A percentile compares a stretch with the other conserved stretches of the same genome.
These are phyloP conservation scores for Aleiodes testaceus DNA, from an alignment of 2,888 invertebrate species.

Conservation along the genomic window DNA sequence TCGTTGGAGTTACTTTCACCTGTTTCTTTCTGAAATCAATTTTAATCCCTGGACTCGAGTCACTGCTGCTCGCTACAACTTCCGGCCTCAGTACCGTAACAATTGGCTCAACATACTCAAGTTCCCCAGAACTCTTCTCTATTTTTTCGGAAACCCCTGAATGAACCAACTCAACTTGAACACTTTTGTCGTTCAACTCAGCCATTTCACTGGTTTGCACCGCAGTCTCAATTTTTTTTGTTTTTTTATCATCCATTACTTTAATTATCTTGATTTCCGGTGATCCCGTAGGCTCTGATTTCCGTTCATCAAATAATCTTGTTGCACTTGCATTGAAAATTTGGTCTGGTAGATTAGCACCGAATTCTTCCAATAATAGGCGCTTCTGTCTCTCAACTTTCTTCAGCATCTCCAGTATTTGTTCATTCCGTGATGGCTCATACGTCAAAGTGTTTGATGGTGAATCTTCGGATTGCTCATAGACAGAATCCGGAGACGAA, in stretches of 20 bases:
- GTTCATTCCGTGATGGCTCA: slow-evolving; percentile 61
- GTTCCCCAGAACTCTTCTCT: slow-evolving; percentile 6
- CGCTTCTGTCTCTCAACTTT: slow-evolving; percentile 67
- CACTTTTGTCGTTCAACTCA: slow-evolving; percentile 53
- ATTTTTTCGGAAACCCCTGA: not conserved
- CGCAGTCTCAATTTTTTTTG: slow-evolving; percentile 58
- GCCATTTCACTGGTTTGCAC: slow-evolving; percentile 56
- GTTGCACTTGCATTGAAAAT: slow-evolving; percentile 64
- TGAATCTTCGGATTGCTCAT: slow-evolving; percentile 29
- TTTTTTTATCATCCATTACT: slow-evolving; percentile 57
- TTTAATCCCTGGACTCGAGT: slow-evolving; percentile 55
- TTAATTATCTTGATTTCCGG: slow-evolving; percentile 67
- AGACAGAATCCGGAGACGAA: slow-evolving; percentile 11
- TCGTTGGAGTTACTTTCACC: slow-evolving; percentile 61
- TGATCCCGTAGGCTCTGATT: slow-evolving; percentile 42
- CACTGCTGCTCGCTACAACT: slow-evolving; percentile 54
- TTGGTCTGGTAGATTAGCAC: slow-evolving; percentile 63
- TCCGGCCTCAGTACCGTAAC: slow-evolving; percentile 61
- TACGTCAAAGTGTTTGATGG: slow-evolving; percentile 45
- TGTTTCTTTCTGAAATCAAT: slow-evolving; percentile 61
- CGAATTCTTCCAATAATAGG: slow-evolving; percentile 64
- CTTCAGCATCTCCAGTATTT: slow-evolving; percentile 65
- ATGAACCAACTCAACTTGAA: slow-evolving; percentile 54
- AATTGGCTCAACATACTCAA: slow-evolving; percentile 59
- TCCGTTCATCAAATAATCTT: slow-evolving; percentile 54